Base-by-base conservation (phyloP, 2,797 vertebrate genomes). In the Sylvia borin region DNA sequence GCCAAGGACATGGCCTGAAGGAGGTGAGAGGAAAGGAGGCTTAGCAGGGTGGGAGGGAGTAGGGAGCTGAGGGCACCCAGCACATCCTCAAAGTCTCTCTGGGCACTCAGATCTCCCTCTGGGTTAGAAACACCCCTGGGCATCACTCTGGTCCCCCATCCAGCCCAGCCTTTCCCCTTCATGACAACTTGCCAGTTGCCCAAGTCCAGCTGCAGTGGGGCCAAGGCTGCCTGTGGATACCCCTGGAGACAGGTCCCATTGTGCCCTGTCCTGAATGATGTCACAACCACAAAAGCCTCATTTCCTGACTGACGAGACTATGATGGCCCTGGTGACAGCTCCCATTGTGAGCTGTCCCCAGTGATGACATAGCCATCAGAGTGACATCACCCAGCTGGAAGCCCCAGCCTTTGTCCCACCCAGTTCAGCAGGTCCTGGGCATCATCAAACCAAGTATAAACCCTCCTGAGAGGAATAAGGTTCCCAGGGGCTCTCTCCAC, bases 341-440 rank as follows among this genome's bases (percentile, higher is more conserved):
- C 7, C 53, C 47, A 20, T 6, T 53, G 34, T 43, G 58, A 60
- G 26, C 24, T 13, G 20, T 42, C 40, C 27, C 21, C 31, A 25
- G 13, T 75, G 76, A 17, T 71, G 31, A 29, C 57, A 86, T 8
- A 58, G 38, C 51, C n/a, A 24, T 40, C 75, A 50, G 16, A 61
- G 61, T 40, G 36, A 47, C 58, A 71, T 65, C 53, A 11, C 8
- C 19, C 45, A 50, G 14, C 17, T 31, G 32, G 53, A 66, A 76
- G 40, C 51, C 20, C 19, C 43, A 74, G 48, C 6, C 54, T 67
- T 79, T 16, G 11, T 32, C 31, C 53, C 2, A 0, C 32, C 24
- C 36, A 2, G 7, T 48, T 68, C 68, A 43, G 47, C 0, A 0
- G 20, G 11, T 48, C 24, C 40, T 22, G 24, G 77, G 10, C 47